phyloP scores from a whole-genome alignment of 2,888 invertebrate species.

The Tanytarsus gracilentus region DNA sequence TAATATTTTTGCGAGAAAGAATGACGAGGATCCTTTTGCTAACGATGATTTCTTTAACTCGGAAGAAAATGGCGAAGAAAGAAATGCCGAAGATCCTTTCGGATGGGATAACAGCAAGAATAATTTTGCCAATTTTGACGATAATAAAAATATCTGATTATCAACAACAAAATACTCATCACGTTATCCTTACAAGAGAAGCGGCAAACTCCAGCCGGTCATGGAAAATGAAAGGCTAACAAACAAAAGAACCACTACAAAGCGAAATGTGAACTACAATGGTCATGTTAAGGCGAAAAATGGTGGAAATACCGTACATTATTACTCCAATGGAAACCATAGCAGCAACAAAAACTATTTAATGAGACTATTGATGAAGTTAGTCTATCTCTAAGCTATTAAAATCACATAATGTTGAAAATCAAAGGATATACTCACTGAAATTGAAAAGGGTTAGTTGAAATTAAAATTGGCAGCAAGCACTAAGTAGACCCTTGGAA shows the following conservation, averaged over 20 bases:
- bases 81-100: conserved; percentile 32
- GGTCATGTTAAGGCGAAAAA: not conserved
- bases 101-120: conserved; percentile 38
- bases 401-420: not conserved
- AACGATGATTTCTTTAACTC: conserved; percentile 70
- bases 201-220: not conserved
- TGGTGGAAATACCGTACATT: not conserved
- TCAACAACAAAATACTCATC: conserved; percentile 1
- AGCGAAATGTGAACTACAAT: not conserved
- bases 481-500: no score
- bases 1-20: conserved; percentile 77
- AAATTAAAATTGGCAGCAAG: no score
- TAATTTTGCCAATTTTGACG: conserved; percentile 45
- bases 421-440: no score
- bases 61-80: conserved; percentile 28
- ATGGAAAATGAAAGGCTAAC: not conserved
- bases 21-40: conserved; percentile 76
- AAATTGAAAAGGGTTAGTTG: no score
- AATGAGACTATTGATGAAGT: conserved; percentile 22
- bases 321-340: conserved; percentile 5
- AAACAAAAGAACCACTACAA: not conserved
- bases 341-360: conserved; percentile 21
- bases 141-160: conserved; percentile 31
- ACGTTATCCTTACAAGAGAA: not conserved
- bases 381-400: conserved; percentile 16